phyloP scores from a whole-genome alignment of 1,140 invertebrate species.

The Lepidurus packardi region DNA sequence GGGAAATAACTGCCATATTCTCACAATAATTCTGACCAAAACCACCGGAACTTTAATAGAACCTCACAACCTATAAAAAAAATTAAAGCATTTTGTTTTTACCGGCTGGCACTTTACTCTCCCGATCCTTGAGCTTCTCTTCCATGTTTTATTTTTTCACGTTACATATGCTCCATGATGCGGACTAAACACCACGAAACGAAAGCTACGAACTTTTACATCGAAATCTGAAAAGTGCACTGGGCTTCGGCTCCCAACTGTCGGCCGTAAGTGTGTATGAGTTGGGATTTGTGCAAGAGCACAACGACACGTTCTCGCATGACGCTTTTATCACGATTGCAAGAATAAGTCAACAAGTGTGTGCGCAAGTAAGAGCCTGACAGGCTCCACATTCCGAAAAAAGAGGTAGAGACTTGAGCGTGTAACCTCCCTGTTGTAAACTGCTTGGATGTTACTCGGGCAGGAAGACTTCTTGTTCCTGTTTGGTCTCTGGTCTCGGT shows the following conservation, averaged over 20 bases:
- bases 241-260: not conserved
- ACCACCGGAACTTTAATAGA: too few species aligned
- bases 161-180: too few species aligned
- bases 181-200: not conserved
- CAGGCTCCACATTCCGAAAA: not conserved
- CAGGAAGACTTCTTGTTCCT: not conserved
- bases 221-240: not conserved
- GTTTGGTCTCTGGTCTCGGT: not conserved
- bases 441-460: not conserved
- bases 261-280: not conserved
- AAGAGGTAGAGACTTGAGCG: not conserved
- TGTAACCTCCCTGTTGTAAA: constrained; percentile 10
- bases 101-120: not conserved
- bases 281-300: not conserved
- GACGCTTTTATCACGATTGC: not conserved
- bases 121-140: not conserved
- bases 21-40: too few species aligned
- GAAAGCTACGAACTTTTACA: not conserved
- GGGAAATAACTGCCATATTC: too few species aligned
- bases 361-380: not conserved
- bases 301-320: constrained; percentile 10
- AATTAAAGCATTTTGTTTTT: not conserved
- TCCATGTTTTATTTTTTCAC: not conserved
- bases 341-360: constrained; percentile 4
- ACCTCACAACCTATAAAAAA: too few species aligned